Conservation (phyloP, 2,113 vertebrate genomes). For the Felis chaus region DNA sequence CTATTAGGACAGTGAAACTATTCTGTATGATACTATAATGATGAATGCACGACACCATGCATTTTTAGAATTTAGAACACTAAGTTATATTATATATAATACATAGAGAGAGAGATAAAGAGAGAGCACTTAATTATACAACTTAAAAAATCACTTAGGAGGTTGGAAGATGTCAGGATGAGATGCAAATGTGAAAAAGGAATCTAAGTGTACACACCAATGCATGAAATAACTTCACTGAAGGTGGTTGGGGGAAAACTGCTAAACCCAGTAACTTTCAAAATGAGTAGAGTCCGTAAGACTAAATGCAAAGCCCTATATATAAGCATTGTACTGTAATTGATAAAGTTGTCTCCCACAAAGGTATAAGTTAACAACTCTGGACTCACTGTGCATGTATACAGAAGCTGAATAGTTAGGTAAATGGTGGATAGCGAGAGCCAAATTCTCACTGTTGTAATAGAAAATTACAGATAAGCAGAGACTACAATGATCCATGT, state of each 20-base stretch:
- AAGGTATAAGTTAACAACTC: background rate
- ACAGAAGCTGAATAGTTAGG: background rate
- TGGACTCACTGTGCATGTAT: background rate
- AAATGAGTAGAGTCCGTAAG: background rate
- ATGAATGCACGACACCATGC: background rate
- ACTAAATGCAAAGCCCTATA: background rate
- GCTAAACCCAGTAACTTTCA: background rate
- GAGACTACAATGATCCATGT: background rate
- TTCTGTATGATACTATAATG: background rate
- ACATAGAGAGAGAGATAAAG: too few relatives aligned
- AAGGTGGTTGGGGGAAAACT: background rate
- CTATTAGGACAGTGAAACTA: background rate
- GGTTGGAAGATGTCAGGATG: background rate
- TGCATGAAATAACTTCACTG: background rate
- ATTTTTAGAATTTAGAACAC: background rate
- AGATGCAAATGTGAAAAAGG: background rate
- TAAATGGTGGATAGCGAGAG: background rate
- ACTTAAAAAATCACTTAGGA: background rate
- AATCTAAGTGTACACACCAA: background rate
- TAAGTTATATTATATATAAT: background rate
- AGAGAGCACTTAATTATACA: background rate
- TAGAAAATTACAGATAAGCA: background rate
- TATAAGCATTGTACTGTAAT: background rate
- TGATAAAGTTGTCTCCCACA: background rate
- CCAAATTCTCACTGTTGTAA: background rate